Percentiles rank a stretch among this genome's conserved stretches.
These are phyloP conservation scores for Deilephila porcellus DNA, from an alignment of 2,888 invertebrate species.

Conservation along the genomic window DNA sequence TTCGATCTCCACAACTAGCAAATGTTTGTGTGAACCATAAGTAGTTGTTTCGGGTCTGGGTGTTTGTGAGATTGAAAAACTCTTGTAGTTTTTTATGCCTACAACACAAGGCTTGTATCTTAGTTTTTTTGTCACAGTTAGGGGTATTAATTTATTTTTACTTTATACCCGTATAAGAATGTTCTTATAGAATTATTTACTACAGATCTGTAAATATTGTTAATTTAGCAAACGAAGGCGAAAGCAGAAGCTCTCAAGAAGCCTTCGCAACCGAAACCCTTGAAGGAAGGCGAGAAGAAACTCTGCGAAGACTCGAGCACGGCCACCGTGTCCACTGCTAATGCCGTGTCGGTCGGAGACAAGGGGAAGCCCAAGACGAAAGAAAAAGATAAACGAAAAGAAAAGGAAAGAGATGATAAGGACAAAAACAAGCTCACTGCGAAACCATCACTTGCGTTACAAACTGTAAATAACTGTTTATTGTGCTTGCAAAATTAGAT, in stretches of 20 bases:
- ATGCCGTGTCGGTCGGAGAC: conserved; percentile 50
- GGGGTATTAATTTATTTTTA: too few species aligned
- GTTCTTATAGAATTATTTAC: too few species aligned
- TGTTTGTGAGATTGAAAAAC: too few species aligned
- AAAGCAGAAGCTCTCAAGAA: conserved; percentile 85
- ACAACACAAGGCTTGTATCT: background rate
- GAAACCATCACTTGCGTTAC: conserved; percentile 53
- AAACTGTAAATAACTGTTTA: conserved; percentile 47
- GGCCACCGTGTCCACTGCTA: conserved; percentile 43
- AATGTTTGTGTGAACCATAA: too few species aligned
- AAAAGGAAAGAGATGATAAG: conserved; percentile 52
- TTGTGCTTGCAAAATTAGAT: background rate
- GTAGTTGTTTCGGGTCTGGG: too few species aligned
- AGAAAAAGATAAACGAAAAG: conserved; percentile 53
- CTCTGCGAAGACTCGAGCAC: conserved; percentile 56
- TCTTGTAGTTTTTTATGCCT: background rate
- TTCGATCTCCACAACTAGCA: too few species aligned
- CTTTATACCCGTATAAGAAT: too few species aligned
- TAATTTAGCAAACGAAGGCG: conserved; percentile 76
- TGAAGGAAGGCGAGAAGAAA: conserved; percentile 68
- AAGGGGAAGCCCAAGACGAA: conserved; percentile 58
- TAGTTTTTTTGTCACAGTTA: too few species aligned
- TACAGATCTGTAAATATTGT: background rate
- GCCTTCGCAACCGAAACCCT: conserved; percentile 69
- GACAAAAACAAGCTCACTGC: conserved; percentile 54